phyloP scores from a whole-genome alignment of 2,113 vertebrate genomes.

The Cynopterus brachyotis region DNA sequence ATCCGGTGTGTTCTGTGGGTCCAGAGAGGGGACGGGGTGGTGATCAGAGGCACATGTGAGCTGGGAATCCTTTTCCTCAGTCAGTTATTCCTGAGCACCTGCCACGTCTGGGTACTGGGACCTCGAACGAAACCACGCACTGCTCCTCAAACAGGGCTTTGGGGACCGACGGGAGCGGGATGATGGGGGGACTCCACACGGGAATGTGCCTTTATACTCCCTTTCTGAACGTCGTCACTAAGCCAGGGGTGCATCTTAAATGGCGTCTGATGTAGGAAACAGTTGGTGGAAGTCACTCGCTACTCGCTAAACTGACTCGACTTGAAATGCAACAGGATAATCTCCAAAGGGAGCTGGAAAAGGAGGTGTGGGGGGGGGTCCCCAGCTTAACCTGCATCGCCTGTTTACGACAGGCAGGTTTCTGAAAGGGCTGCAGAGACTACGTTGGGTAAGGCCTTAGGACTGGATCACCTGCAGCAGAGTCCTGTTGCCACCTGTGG shows the following conservation, averaged over 20 bases:
- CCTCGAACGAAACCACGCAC: background rate
- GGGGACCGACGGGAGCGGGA: background rate
- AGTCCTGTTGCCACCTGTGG: background rate
- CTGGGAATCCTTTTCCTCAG: background rate
- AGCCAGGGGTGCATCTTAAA: background rate
- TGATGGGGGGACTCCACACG: background rate
- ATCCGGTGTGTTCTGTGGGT: too few species aligned
- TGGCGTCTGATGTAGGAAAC: background rate
- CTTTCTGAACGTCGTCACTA: background rate
- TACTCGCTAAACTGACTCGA: background rate
- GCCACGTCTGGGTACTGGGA: background rate
- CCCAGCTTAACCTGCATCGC: too few species aligned
- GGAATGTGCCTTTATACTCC: background rate
- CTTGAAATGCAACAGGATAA: background rate
- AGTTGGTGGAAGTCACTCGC: background rate
- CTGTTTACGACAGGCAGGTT: background rate
- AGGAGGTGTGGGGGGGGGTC: background rate
- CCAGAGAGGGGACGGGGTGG: background rate
- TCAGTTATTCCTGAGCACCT: background rate
- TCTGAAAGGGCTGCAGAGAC: background rate
- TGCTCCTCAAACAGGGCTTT: background rate
- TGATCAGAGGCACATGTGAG: accelerated
- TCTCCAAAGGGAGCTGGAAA: background rate
- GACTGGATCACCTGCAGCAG: background rate
- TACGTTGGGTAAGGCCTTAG: background rate